Conservation (phyloP, 2,888 invertebrate genomes). For the Eristalis intricaria region DNA sequence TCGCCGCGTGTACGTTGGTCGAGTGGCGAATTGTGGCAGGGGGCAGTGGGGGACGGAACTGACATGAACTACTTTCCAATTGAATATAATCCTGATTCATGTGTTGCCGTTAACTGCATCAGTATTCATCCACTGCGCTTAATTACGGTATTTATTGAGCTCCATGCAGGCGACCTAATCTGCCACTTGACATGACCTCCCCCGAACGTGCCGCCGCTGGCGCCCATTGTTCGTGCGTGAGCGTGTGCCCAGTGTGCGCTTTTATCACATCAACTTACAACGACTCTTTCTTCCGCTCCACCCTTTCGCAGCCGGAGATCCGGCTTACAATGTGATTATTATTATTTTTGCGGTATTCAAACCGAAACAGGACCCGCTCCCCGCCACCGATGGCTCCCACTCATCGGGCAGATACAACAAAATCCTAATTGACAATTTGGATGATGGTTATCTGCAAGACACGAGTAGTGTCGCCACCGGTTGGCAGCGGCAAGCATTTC, state of each 20-base stretch:
- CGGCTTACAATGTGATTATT: conserved; percentile 64
- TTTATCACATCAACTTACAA: neutral
- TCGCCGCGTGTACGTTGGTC: neutral
- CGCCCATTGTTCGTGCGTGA: neutral
- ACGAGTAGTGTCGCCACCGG: neutral
- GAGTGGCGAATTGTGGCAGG: neutral
- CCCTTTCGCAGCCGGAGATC: neutral
- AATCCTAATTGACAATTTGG: conserved; percentile 66
- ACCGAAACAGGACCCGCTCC: conserved; percentile 6
- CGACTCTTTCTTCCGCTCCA: neutral
- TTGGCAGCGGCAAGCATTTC: conserved; percentile 12
- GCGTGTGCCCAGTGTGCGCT: neutral
- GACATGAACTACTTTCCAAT: conserved; percentile 34
- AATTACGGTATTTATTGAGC: conserved; percentile 60
- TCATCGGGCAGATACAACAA: conserved; percentile 52
- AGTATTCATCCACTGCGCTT: conserved; percentile 53
- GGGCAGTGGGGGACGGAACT: neutral
- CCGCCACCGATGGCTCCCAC: conserved; percentile 31
- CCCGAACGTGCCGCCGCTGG: neutral
- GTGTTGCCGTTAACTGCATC: conserved; percentile 38
- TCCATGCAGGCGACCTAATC: neutral
- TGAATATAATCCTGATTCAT: conserved; percentile 51
- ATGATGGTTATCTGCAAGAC: conserved; percentile 43
- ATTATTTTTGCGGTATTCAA: conserved; percentile 61
- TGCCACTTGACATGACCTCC: conserved; percentile 19